Conservation (phyloP, 92 coral and sea anemone genomes). For the Siderastrea radians region DNA sequence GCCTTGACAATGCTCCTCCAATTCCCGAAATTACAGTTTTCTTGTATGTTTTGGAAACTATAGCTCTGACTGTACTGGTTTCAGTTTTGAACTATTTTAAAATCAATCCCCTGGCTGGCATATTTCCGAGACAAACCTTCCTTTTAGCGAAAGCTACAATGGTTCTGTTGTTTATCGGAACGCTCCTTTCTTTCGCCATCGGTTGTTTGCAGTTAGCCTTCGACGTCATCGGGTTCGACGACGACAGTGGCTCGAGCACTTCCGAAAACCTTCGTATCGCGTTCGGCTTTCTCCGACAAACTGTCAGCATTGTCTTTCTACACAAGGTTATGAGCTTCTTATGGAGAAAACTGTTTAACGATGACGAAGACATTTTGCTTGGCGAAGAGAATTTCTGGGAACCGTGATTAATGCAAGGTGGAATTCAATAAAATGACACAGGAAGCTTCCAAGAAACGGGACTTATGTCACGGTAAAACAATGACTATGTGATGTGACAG, state of each 20-base stretch:
- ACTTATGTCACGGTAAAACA: no score
- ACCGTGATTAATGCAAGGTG: neutral
- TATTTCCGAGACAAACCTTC: neutral
- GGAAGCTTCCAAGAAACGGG: no score
- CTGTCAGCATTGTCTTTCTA: slow-evolving; percentile 29
- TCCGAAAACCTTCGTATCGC: slow-evolving; percentile 28
- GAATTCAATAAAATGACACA: no score
- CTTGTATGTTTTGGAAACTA: neutral
- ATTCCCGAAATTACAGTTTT: neutral
- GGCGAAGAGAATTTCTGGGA: slow-evolving; percentile 36
- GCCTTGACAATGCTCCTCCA: neutral
- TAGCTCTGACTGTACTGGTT: slow-evolving; percentile 8
- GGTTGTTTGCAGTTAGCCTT: slow-evolving; percentile 53
- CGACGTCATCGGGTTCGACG: slow-evolving; percentile 42
- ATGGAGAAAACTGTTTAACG: slow-evolving; percentile 55
- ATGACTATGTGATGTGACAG: no score
- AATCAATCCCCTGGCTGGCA: slow-evolving; percentile 5
- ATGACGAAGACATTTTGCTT: slow-evolving; percentile 40
- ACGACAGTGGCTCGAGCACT: slow-evolving; percentile 5
- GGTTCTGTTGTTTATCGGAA: slow-evolving; percentile 15
- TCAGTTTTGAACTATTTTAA: slow-evolving; percentile 29
- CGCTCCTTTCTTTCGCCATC: slow-evolving; percentile 1
- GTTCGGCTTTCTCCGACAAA: slow-evolving; percentile 43
- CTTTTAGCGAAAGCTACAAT: slow-evolving; percentile 37
- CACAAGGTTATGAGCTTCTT: slow-evolving; percentile 40